These are phyloP conservation scores for Cheilosia soror DNA, from an alignment of 2,888 invertebrate genomes.

Conservation along the genomic window DNA sequence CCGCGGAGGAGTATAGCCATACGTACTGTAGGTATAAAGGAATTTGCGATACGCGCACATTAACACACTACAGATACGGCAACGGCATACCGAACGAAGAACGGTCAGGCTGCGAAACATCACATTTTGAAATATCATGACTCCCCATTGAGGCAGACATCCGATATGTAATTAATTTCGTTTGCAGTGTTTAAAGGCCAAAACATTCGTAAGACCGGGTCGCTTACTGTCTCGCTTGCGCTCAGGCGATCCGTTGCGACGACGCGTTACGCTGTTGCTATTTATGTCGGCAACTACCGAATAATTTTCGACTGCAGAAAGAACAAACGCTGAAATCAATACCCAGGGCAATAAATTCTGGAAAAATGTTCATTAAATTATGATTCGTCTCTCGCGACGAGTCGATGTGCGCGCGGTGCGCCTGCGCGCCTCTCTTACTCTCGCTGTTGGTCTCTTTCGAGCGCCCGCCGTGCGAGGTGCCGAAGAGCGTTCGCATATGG, in stretches of 20 bases:
- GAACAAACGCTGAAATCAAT: conserved; percentile 83
- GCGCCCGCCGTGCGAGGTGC: conserved; percentile 48
- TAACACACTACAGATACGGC: conserved; percentile 54
- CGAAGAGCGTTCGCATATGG: conserved; percentile 1
- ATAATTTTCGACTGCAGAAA: conserved; percentile 74
- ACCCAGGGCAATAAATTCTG: conserved; percentile 83
- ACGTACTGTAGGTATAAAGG: not conserved
- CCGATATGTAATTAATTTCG: conserved; percentile 81
- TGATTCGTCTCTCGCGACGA: conserved; percentile 70
- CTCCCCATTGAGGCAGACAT: conserved; percentile 80
- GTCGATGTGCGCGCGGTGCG: not conserved
- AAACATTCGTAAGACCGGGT: conserved; percentile 63
- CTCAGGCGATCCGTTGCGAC: not conserved
- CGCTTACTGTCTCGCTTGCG: conserved; percentile 16
- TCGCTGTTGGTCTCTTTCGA: conserved; percentile 37
- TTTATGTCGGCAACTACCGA: conserved; percentile 83
- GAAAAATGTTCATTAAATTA: conserved; percentile 83
- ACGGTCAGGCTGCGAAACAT: conserved; percentile 72
- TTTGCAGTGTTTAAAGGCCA: conserved; percentile 78
- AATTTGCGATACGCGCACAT: conserved; percentile 56
- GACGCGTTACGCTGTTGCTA: conserved; percentile 82
- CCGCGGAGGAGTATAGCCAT: conserved; percentile 11
- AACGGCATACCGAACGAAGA: conserved; percentile 17
- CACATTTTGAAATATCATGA: conserved; percentile 75
- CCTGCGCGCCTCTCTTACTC: conserved; percentile 34